A percentile compares a stretch with the other conserved stretches of the same genome.
Conservation (phyloP, 2,113 vertebrate genomes). For the Leuciscus idus region DNA sequence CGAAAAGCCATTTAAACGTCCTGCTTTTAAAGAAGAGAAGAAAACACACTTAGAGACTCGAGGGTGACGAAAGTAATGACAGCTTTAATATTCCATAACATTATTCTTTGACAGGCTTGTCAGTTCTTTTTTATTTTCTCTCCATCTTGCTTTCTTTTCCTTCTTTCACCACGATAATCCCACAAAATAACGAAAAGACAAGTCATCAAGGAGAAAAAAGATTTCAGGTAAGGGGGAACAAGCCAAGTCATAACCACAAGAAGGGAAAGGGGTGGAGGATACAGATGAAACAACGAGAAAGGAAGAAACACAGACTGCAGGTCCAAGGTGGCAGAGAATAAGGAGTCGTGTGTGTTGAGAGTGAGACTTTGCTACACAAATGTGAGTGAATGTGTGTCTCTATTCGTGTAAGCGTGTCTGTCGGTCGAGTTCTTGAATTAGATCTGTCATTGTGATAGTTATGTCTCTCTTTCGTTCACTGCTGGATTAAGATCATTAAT, state of each 20-base stretch:
- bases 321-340: not conserved
- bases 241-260: slow-evolving; percentile 46
- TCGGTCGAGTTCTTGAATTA: slow-evolving; percentile 28
- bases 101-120: slow-evolving; percentile 66
- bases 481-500: not conserved
- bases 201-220: not conserved
- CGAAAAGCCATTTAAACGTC: not conserved
- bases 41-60: not conserved
- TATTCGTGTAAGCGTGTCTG: slow-evolving; percentile 20
- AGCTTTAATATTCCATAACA: slow-evolving; percentile 69
- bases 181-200: slow-evolving; percentile 59
- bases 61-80: slow-evolving; percentile 48
- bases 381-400: slow-evolving; percentile 44
- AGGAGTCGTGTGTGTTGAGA: slow-evolving; percentile 52
- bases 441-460: not conserved
- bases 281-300: slow-evolving; percentile 54
- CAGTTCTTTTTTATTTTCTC: slow-evolving; percentile 32
- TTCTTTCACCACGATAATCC: slow-evolving; percentile 66
- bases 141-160: slow-evolving; percentile 45
- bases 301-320: slow-evolving; percentile 44
- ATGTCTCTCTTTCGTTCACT: not conserved
- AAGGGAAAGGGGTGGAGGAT: not conserved
- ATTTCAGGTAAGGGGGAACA: slow-evolving; percentile 60
- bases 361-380: slow-evolving; percentile 43
- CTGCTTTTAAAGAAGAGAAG: not conserved